A percentile compares a stretch with the other conserved stretches of the same genome.
phyloP scores from a whole-genome alignment of 2,888 invertebrate genomes.

The Spatulosminthurus flaviceps region DNA sequence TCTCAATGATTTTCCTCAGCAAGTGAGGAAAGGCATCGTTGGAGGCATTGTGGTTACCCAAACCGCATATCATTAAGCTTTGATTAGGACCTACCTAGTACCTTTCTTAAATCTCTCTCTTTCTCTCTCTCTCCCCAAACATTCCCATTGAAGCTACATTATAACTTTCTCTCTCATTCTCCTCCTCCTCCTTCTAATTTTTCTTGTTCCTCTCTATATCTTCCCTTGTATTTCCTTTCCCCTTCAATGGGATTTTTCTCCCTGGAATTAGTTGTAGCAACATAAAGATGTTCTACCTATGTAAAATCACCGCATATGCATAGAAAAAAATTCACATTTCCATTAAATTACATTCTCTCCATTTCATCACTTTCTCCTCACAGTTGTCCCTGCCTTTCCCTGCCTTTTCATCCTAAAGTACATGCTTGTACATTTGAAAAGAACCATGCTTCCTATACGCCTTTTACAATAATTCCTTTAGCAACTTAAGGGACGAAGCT shows the following conservation, averaged over 20 bases:
- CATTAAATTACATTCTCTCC: slow-evolving; percentile 4
- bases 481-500: too few species aligned
- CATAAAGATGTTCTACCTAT: too few species aligned
- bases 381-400: background rate
- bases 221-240: slow-evolving; percentile 15
- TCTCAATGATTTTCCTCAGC: slow-evolving; percentile 9
- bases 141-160: slow-evolving; percentile 3
- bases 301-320: too few species aligned
- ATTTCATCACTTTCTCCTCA: background rate
- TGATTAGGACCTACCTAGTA: slow-evolving; percentile 30
- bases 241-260: background rate
- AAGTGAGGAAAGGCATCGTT: background rate
- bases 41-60: slow-evolving; percentile 15
- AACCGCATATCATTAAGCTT: slow-evolving; percentile 33
- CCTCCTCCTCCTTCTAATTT: background rate
- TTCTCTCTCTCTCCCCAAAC: background rate
- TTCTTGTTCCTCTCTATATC: background rate
- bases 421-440: too few species aligned
- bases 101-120: slow-evolving; percentile 19
- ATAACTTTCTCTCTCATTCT: too few species aligned
- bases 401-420: background rate
- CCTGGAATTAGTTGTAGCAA: background rate
- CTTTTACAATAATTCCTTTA: too few species aligned
- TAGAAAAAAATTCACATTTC: too few species aligned
- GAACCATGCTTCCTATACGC: too few species aligned